Conservation (phyloP, 2,888 invertebrate genomes). For the Lithophane leautieri region DNA sequence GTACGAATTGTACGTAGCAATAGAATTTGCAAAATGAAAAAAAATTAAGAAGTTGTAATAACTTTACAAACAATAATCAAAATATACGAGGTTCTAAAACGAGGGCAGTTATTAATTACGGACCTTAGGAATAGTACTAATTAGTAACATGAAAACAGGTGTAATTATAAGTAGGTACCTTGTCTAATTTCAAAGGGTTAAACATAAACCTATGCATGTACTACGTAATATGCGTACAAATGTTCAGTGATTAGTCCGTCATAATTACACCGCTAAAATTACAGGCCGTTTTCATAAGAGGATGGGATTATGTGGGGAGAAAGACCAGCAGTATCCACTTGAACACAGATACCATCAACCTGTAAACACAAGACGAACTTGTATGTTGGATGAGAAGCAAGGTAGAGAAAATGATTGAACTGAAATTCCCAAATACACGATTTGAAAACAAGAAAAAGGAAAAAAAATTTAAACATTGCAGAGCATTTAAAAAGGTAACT, state of each 20-base stretch:
- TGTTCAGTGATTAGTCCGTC: slow-evolving; percentile 6
- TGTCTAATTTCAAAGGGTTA: slow-evolving; percentile 14
- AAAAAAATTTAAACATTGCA: neutral
- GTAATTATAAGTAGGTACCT: slow-evolving; percentile 5
- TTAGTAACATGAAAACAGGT: slow-evolving; percentile 1
- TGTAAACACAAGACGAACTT: neutral
- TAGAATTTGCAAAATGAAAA: neutral
- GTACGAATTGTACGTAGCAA: neutral
- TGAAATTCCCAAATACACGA: neutral
- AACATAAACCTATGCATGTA: neutral
- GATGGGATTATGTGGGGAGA: slow-evolving; percentile 45
- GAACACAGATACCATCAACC: slow-evolving; percentile 19
- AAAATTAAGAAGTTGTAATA: neutral
- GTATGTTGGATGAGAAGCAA: too few species aligned
- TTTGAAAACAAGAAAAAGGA: neutral
- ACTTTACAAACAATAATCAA: neutral
- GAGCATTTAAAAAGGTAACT: too few species aligned
- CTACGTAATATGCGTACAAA: neutral
- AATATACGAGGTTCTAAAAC: neutral
- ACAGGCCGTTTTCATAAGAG: slow-evolving; percentile 4
- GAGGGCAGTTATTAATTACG: neutral
- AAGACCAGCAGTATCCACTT: slow-evolving; percentile 43
- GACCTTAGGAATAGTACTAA: slow-evolving; percentile 2
- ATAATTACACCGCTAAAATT: slow-evolving; percentile 22
- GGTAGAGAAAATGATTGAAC: neutral